Base-by-base conservation (phyloP, 2,888 invertebrate genomes). In the Choreutis nemorana region DNA sequence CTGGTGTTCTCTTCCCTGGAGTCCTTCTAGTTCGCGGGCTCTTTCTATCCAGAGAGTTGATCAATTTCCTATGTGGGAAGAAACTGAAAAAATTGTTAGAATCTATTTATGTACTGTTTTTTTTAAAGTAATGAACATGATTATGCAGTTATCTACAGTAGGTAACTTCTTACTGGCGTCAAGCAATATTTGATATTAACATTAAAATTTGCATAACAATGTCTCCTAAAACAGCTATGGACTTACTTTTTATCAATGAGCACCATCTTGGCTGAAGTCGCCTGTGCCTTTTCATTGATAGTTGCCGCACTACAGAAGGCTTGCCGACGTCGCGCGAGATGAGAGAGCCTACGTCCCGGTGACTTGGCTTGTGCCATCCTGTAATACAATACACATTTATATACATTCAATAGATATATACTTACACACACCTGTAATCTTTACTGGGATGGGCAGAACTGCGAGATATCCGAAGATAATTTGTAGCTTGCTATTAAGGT, bases 281-380 rank as follows among this genome's bases (percentile, higher is more conserved):
- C 41, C 1, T 72, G 68, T 1, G 71, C 59, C 28, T 68, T 70
- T 35, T 80, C 78, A n/a, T 58, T 59, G 26, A 79, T 66, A 2
- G 79, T 79, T 23, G 75, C 72, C 0, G 87, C 87, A 25, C 86
- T 89, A 31, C 89, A 89, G 59, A 91, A 91, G 2, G 88, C 85
- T 43, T 87, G 87, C 28, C 90, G 78, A 4, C 91, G 77, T 31
- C 86, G 83, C 1, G 91, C 90, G 45, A 91, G 68, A 51, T 91
- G 90, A 33, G 89, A 91, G 10, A 91, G 61, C 4, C 91, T 79
- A 34, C 88, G 83, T 0, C 90, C 90, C 0, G 91, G 90, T 2
- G 91, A 91, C 52, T 88, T 75, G 1, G 62, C 67, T 45, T 73
- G 72, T 40, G 53, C 65, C 61, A 57, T 56, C 46, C 81, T 82